These are phyloP conservation scores for Gorsachius magnificus DNA, from an alignment of 2,797 vertebrate species.

Conservation along the genomic window DNA sequence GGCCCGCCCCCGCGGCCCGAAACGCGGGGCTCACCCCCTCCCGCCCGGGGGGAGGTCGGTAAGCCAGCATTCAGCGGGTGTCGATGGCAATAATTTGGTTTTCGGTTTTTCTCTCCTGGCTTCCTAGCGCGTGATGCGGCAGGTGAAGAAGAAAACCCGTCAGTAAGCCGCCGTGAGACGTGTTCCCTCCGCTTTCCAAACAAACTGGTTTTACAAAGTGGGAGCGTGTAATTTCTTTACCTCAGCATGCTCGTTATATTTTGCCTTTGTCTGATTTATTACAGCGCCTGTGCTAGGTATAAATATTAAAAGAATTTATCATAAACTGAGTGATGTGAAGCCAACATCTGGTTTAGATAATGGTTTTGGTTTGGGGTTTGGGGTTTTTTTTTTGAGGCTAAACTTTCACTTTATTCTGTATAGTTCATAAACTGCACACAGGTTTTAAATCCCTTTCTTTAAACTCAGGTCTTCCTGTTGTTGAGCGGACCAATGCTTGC, in stretches of 20 bases:
- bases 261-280: slow-evolving; percentile 51
- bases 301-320: slow-evolving; percentile 61
- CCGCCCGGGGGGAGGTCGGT: background rate
- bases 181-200: slow-evolving; percentile 13
- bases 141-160: background rate
- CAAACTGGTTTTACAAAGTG: background rate
- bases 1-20: background rate
- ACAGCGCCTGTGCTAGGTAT: slow-evolving; percentile 12
- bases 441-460: slow-evolving; percentile 3
- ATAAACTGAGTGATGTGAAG: slow-evolving; percentile 38
- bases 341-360: slow-evolving; percentile 70
- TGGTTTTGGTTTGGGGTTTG: background rate
- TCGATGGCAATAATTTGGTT: background rate
- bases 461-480: background rate
- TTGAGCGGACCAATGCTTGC: background rate
- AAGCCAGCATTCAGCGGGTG: background rate
- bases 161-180: background rate
- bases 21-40: background rate
- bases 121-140: background rate
- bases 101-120: background rate
- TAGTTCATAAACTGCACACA: slow-evolving; percentile 29
- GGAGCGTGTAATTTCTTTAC: background rate
- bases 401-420: slow-evolving; percentile 38
- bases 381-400: background rate
- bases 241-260: slow-evolving; percentile 9